Base-by-base conservation (phyloP, 2,113 vertebrate species). In the Suncus etruscus region DNA sequence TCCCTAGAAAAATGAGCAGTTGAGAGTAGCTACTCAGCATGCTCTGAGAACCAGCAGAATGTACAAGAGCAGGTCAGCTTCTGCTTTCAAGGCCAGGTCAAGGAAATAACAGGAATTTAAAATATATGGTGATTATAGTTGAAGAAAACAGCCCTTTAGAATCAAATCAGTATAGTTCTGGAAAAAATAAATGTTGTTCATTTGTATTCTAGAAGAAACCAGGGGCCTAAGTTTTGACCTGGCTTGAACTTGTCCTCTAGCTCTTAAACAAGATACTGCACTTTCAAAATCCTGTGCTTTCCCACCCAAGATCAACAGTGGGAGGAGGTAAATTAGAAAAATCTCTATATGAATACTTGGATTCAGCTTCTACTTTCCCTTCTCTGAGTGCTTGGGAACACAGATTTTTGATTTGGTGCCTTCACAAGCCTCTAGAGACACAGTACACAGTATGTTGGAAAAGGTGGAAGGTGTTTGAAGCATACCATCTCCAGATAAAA, bases 181-280 rank as follows among this genome's bases (percentile, higher is more conserved):
- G 63, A 77, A 91, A 39, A 92, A 94, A 83, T 76, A 93, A 80
- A 92, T 22, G 47, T 4, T 79, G 45, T 2, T 69, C 78, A 86
- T 94, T 87, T 93, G 54, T 86, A 48, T 86, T 66, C 72, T 88
- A 94, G 70, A 81, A 78, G 73, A 83, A 91, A 83, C 32, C 79
- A 50, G 11, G 10, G 65, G 75, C 20, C 66, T 58, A 32, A 50
- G 58, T 66, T 73, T 81, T 45, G 76, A 68, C 50, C 27, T 50
- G 74, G 90, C 50, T 70, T 61, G 69, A 69, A 86, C 63, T 31
- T 54, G 11, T 66, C 65, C 32, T 89, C 58, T 66, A 76, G 73
- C 22, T 91, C 73, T 80, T 86, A 66, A 87, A 72, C 31, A 51
- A 74, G 74, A 81, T 8, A 68, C 0, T 61, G 68, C 29, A 31